phyloP scores from a whole-genome alignment of 2,113 vertebrate species.

The Cheirogaleus medius region DNA sequence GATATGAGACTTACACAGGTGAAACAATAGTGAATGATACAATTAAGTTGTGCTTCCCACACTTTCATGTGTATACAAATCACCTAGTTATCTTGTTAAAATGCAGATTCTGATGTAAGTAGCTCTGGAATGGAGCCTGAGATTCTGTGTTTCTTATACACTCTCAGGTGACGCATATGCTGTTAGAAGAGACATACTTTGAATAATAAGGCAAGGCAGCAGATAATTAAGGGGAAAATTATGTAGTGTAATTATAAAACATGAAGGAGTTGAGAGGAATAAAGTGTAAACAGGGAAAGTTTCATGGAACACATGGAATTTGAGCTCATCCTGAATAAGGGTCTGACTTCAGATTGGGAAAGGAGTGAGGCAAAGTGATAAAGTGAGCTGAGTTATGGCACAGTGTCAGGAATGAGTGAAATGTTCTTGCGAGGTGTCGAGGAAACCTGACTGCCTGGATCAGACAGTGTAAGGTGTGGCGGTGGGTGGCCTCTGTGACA shows the following conservation, averaged over 20 bases:
- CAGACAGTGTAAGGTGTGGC: background rate
- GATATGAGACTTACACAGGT: background rate
- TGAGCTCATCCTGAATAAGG: background rate
- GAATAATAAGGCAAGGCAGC: background rate
- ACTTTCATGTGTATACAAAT: background rate
- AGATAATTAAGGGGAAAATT: slow-evolving; percentile 58
- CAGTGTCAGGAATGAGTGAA: background rate
- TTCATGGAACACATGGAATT: background rate
- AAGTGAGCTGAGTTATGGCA: background rate
- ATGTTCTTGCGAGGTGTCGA: background rate
- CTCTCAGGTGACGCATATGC: background rate
- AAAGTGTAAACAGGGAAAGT: slow-evolving; percentile 23
- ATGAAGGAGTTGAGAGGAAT: slow-evolving; percentile 44
- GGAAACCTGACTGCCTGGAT: background rate
- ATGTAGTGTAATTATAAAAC: slow-evolving; percentile 37
- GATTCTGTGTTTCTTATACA: background rate
- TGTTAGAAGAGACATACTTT: background rate
- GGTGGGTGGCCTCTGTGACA: background rate
- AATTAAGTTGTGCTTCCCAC: background rate
- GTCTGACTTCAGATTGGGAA: background rate
- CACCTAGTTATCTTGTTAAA: background rate
- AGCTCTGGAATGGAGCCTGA: background rate
- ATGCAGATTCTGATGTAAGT: background rate
- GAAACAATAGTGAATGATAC: background rate
- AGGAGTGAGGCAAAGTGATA: background rate